These are phyloP conservation scores for Lasioglossum leucozonium DNA, from an alignment of 2,888 invertebrate species.

Conservation along the genomic window DNA sequence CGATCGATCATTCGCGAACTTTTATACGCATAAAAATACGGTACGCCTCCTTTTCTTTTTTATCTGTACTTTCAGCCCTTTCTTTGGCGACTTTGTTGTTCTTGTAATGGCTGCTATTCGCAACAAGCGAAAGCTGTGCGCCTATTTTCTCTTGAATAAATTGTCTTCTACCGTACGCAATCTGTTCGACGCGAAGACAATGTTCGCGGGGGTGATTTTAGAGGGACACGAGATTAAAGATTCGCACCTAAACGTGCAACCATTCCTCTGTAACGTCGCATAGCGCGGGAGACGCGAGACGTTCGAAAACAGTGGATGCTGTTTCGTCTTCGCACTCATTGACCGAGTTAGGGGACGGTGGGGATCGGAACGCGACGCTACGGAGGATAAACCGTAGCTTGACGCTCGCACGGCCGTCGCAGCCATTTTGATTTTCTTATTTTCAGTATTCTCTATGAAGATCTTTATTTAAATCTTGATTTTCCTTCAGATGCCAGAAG, in stretches of 20 bases:
- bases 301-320: too few species aligned
- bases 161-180: too few species aligned
- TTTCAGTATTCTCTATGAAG: neutral
- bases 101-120: neutral
- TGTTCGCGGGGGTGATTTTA: too few species aligned
- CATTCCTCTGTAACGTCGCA: neutral
- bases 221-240: neutral
- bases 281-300: too few species aligned
- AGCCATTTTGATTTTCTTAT: neutral
- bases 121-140: too few species aligned
- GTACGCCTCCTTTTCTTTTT: neutral
- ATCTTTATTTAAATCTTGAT: neutral
- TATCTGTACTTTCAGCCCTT: neutral
- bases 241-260: neutral
- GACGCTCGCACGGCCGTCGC: too few species aligned
- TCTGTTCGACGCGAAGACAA: too few species aligned
- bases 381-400: too few species aligned
- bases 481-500: slow-evolving; percentile 79
- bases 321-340: too few species aligned
- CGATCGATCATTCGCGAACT: neutral
- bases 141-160: too few species aligned
- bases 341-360: too few species aligned
- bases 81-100: neutral
- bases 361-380: too few species aligned
- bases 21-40: neutral